Conservation (phyloP, 2,888 invertebrate species). For the Acrocyrtus sp. region DNA sequence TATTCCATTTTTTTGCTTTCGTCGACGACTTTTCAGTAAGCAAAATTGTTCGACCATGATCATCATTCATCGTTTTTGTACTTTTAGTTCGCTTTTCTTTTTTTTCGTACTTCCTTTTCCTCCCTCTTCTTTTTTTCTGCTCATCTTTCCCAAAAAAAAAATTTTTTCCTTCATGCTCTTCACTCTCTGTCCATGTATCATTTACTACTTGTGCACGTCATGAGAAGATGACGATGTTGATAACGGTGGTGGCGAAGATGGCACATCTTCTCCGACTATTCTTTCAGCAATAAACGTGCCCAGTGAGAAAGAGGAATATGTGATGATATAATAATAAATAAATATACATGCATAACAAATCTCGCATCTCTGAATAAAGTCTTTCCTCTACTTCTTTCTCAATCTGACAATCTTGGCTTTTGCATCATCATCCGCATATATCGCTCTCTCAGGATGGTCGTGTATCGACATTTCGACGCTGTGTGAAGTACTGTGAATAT, state of each 20-base stretch:
- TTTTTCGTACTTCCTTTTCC: constrained; percentile 33
- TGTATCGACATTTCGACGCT: no score
- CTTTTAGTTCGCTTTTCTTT: constrained; percentile 22
- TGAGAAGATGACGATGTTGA: constrained; percentile 24
- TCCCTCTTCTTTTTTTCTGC: constrained; percentile 1
- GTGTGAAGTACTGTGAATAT: no score
- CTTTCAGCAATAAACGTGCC: background rate
- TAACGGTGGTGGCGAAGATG: constrained; percentile 8
- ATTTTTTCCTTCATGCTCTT: background rate
- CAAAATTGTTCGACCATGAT: constrained; percentile 37
- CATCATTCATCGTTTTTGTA: constrained; percentile 49
- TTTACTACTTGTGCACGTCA: constrained; percentile 21
- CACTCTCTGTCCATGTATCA: constrained; percentile 37
- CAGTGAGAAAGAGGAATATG: constrained; percentile 1
- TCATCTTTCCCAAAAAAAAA: constrained; percentile 9
- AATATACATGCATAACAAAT: no score
- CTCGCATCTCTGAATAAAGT: no score
- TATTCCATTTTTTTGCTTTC: constrained; percentile 21
- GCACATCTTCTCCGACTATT: background rate
- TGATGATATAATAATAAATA: constrained; percentile 1
- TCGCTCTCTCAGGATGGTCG: no score
- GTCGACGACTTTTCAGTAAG: constrained; percentile 37
- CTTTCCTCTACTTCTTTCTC: no score
- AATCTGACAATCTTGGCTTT: constrained; percentile 19
- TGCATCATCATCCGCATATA: no score